Base-by-base conservation (phyloP, 2,888 invertebrate genomes). In the Ganaspis brasiliensis region DNA sequence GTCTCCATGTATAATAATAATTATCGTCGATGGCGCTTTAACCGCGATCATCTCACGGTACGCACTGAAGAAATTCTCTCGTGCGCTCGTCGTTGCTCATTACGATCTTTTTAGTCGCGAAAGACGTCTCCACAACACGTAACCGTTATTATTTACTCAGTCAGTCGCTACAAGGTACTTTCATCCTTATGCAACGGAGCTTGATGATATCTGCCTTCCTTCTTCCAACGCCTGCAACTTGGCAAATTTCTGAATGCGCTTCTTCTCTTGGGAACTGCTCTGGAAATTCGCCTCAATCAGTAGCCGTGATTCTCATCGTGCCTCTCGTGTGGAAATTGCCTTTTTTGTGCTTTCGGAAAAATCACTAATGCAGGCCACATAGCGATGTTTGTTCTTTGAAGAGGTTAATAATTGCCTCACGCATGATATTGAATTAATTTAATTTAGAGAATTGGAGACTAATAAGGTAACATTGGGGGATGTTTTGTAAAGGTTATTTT, bases 111-210 rank as follows among this genome's bases (percentile, higher is more conserved):
- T 81, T 75, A 76, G 79, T 45, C 71, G 52, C 73, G 82, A 85
- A 72, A 77, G 77, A 76, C 78, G 80, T 84, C 85, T 83, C 79
- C 80, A 79, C 82, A 84, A 85, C 86, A 87, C 86, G 89, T 87
- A 89, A 90, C 90, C 87, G 89, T 90, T 90, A 90, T 90, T 90
- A 90, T 90, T 90, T 90, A 87, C 88, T 88, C 88, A 88, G 86
- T 88, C 88, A 84, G 85, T 89, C 86, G 87, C 85, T 87, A 83
- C 84, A 81, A 83, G 84, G 83, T 87, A 89, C 89, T 90, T 89
- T 90, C 89, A 89, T 89, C 87, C 89, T 90, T 90, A 89, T 88
- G 90, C 89, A 90, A 90, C 85, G 81, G 78, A 82, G 81, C 74
- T 79, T 73, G 87, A 88, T 87, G 82, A 78, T 86, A 87, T 88